These are phyloP conservation scores for Gymnothorax javanicus DNA, from an alignment of 2,797 vertebrate genomes.

Conservation along the genomic window DNA sequence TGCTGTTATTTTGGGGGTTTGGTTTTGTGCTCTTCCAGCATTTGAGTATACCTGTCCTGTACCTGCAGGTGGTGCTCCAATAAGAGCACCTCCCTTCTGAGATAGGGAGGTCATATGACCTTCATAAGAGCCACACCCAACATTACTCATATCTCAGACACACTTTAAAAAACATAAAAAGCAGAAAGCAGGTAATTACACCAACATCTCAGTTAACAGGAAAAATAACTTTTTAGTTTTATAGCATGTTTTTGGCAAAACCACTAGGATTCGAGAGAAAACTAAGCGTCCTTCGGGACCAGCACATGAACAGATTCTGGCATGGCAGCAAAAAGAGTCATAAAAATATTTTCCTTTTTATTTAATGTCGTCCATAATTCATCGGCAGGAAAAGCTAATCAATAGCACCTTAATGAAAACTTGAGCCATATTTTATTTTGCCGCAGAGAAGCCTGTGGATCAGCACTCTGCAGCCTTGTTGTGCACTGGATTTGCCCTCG, in stretches of 20 bases:
- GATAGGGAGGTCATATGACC: slow-evolving; percentile 16
- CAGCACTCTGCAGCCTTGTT: slow-evolving; percentile 90
- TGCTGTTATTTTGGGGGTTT: not conserved
- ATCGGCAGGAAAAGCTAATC: slow-evolving; percentile 99
- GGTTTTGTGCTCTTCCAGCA: not conserved
- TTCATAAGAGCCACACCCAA: slow-evolving; percentile 16
- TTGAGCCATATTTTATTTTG: slow-evolving; percentile 99
- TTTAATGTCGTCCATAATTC: slow-evolving; percentile 99
- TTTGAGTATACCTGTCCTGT: not conserved
- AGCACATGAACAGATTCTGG: slow-evolving; percentile 76
- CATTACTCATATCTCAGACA: slow-evolving; percentile 20
- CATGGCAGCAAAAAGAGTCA: slow-evolving; percentile 90
- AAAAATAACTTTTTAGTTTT: slow-evolving; percentile 38
- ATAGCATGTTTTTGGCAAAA: slow-evolving; percentile 53
- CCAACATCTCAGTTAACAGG: slow-evolving; percentile 45
- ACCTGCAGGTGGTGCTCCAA: slow-evolving; percentile 21
- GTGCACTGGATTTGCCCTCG: slow-evolving; percentile 73
- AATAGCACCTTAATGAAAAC: slow-evolving; percentile 99
- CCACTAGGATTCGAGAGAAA: slow-evolving; percentile 74
- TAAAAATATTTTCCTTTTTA: slow-evolving; percentile 99
- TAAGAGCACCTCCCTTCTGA: slow-evolving; percentile 1
- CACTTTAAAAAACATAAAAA: not conserved
- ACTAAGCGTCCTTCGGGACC: slow-evolving; percentile 71
- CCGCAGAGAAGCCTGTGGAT: slow-evolving; percentile 88
- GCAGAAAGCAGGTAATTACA: slow-evolving; percentile 33